phyloP scores from a whole-genome alignment of 2,113 vertebrate species.

The Microcebus lehilahytsara region DNA sequence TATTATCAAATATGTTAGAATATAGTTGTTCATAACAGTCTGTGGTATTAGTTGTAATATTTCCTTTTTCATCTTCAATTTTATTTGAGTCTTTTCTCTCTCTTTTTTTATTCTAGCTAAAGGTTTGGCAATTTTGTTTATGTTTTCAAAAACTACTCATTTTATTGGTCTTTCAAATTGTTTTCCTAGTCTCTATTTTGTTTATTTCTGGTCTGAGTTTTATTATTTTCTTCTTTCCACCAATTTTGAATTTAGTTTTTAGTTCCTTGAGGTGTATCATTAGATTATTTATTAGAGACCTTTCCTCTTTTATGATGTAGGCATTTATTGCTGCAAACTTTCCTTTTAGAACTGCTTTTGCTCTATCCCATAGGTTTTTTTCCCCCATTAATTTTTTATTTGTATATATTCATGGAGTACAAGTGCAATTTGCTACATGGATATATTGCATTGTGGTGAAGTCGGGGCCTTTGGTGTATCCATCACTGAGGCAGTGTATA shows the following conservation, averaged over 20 bases:
- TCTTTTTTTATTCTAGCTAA: neutral
- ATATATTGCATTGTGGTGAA: no score
- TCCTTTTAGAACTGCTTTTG: neutral
- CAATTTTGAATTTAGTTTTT: neutral
- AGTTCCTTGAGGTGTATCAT: neutral
- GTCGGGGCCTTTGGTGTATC: no score
- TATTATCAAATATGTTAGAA: neutral
- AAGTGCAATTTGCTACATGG: no score
- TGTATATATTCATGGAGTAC: no score
- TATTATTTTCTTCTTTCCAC: neutral
- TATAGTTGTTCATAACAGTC: neutral
- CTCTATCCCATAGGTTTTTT: neutral
- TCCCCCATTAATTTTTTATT: no score
- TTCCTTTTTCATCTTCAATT: neutral
- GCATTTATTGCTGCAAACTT: neutral
- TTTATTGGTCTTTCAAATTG: neutral
- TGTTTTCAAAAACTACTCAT: neutral
- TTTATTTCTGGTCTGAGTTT: neutral
- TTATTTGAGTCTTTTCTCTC: neutral
- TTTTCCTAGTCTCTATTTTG: neutral
- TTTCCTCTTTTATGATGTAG: neutral
- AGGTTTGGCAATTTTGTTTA: neutral
- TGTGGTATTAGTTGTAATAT: neutral
- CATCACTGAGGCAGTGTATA: no score
- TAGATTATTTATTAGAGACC: neutral